Evolutionary conservation across 2,113 vertebrate species (phyloP).

Genomic region (Channa maculata): DNA sequence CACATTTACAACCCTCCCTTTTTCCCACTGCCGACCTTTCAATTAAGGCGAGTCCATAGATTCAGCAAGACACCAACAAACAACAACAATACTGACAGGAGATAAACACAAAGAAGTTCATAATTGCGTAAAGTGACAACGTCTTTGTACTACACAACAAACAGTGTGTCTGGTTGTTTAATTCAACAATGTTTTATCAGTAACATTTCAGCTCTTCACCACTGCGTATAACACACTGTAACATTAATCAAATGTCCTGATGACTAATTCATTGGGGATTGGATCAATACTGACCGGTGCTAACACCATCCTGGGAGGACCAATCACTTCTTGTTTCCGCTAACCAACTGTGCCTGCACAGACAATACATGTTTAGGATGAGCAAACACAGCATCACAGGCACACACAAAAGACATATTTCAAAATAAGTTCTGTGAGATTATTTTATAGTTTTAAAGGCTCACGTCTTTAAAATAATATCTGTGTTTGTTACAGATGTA

Average conservation of each 20-base stretch:
- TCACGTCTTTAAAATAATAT: background rate
- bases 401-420: background rate
- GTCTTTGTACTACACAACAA: background rate
- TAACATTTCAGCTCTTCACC: constrained; percentile 3
- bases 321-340: constrained; percentile 65
- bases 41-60: constrained; percentile 66
- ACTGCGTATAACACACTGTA: constrained; percentile 8
- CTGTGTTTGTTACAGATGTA: background rate
- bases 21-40: constrained; percentile 23
- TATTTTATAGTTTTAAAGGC: constrained; percentile 12
- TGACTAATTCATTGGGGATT: constrained; percentile 47
- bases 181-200: constrained; percentile 8
- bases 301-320: constrained; percentile 55
- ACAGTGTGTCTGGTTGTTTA: too few relatives aligned
- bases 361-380: constrained; percentile 65
- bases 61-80: constrained; percentile 48
- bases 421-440: constrained; percentile 25
- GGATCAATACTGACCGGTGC: constrained; percentile 60
- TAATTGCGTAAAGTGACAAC: constrained; percentile 5
- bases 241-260: constrained; percentile 72
- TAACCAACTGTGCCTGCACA: constrained; percentile 61
- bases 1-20: constrained; percentile 2
- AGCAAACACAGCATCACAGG: constrained; percentile 47
- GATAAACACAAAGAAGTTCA: constrained; percentile 39
- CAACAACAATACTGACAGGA: constrained; percentile 33